Base-by-base conservation (phyloP, 1,140 invertebrate species). In the Pseudomyrmex pallidus region DNA sequence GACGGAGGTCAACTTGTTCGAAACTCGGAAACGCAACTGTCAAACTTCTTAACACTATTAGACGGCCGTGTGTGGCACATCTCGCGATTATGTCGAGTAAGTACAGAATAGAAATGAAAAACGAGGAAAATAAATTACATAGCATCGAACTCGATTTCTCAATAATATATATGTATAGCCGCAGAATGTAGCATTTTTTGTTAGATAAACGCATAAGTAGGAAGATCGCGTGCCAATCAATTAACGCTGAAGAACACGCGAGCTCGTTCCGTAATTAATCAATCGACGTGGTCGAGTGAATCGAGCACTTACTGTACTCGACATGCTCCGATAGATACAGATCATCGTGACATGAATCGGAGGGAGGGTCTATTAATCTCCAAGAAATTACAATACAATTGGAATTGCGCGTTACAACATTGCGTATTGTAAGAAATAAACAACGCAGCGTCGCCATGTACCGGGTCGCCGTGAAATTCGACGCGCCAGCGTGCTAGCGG, bases 131-230 rank as follows among this genome's bases (percentile, higher is more conserved):
- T 52, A 44, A n/a, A 17, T 67, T 67, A 59, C 56, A 20, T 25
- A 25, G 20, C 46, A 70, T 62, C 35, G 15, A 50, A 67, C 50
- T 15, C 67, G 52, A 83, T 85, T 74, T 74, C 46, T 46, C 8
- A 48, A 74, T 9, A 66, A 2, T 17, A 25, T 25, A 25, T 25
- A 25, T 25, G 2, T 25, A 25, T 25, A 25, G 13, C 15, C 17
- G 56, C 22, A 17, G 83, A 54, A n/a, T 61, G 44, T 20, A 73
- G 13, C 46, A 52, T 67, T 80, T 72, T 72, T 5, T 35, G 66
- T 85, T 84, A 74, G 54, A 48, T 25, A 48, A 48, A 12, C 20
- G 68, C 84, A 54, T 84, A 85, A 66, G 67, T 68, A 56, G 22
- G 20, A 57, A 76, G 62, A 9, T 67, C 12, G 7, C 9, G 52